phyloP scores from a whole-genome alignment of 2,113 vertebrate genomes.

The Pluvialis apricaria region DNA sequence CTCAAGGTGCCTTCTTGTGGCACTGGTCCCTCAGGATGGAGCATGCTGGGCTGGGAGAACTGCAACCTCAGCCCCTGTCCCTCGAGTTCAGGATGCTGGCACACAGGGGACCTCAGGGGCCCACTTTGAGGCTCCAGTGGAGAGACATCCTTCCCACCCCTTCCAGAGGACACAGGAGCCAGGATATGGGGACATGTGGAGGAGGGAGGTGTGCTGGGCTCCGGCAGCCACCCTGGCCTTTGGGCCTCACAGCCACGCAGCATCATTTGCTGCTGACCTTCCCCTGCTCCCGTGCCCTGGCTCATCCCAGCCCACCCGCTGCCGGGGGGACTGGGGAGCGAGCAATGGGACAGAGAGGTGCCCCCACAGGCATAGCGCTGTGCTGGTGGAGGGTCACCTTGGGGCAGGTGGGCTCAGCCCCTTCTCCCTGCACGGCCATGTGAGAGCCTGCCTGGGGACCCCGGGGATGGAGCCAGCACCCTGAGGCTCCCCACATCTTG shows the following conservation, averaged over 20 bases:
- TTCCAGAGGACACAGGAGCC: neutral
- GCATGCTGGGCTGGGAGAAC: neutral
- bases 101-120: neutral
- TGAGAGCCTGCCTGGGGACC: neutral
- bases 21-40: neutral
- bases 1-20: neutral
- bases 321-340: rapidly evolving
- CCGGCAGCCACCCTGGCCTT: neutral
- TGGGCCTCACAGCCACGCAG: neutral
- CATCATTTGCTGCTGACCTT: neutral
- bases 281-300: neutral
- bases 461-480: neutral
- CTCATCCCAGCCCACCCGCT: neutral
- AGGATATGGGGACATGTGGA: neutral
- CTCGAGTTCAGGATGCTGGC: neutral
- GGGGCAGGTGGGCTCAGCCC: neutral
- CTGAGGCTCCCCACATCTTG: neutral
- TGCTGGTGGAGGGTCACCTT: neutral
- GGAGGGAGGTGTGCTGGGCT: neutral
- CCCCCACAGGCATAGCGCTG: neutral
- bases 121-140: neutral
- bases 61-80: neutral
- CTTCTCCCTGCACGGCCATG: neutral
- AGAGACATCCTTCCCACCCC: neutral
- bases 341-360: neutral